These are phyloP conservation scores for Diglossa cyanea DNA, from an alignment of 2,797 vertebrate species.

Conservation along the genomic window DNA sequence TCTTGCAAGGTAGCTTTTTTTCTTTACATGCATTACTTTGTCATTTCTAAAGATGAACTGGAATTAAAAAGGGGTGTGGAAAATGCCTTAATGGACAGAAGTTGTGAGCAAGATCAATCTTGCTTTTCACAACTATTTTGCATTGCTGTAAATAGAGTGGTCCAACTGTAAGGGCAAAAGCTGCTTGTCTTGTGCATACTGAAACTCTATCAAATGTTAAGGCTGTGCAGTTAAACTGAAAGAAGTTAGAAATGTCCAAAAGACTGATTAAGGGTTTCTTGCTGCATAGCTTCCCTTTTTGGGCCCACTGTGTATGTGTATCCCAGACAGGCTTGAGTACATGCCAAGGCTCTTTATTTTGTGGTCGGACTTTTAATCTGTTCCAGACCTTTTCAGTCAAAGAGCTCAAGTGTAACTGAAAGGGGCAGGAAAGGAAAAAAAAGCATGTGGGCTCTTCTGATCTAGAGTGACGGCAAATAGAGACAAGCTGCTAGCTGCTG, in stretches of 20 bases:
- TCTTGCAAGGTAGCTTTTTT: constrained; percentile 25
- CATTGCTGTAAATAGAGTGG: not conserved
- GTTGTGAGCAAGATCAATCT: not conserved
- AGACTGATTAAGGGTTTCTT: constrained; percentile 63
- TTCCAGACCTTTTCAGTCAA: constrained; percentile 96
- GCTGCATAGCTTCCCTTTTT: constrained; percentile 78
- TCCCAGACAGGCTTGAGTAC: constrained; percentile 90
- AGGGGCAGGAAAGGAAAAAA: constrained; percentile 43
- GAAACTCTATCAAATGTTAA: constrained; percentile 1
- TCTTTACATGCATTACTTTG: not conserved
- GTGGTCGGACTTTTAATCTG: constrained; percentile 92
- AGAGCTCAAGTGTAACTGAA: constrained; percentile 82
- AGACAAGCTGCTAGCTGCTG: constrained; percentile 72
- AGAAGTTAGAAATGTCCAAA: constrained; percentile 45
- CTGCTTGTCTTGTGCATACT: not conserved
- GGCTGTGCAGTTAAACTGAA: constrained; percentile 41
- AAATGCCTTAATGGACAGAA: not conserved
- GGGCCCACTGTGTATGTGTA: constrained; percentile 84
- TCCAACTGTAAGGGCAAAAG: not conserved
- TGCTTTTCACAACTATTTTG: not conserved
- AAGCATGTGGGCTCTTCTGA: constrained; percentile 60
- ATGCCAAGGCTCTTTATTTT: constrained; percentile 91
- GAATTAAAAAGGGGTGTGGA: not conserved
- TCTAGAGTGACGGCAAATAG: constrained; percentile 69
- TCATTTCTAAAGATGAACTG: not conserved